Conservation (phyloP, 1,140 invertebrate species). For the Trachymyrmex septentrionalis region DNA sequence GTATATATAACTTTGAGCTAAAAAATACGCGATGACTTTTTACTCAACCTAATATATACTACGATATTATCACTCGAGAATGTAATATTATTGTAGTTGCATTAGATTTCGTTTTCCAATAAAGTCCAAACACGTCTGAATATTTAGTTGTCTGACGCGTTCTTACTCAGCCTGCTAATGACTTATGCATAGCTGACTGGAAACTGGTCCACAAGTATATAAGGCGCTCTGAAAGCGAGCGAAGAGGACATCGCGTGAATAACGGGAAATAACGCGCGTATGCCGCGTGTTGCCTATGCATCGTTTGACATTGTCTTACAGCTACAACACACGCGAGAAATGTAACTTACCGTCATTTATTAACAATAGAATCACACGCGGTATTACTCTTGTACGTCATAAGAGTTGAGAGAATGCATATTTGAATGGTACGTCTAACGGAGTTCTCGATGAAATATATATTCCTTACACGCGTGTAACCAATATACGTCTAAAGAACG, state of each 20-base stretch:
- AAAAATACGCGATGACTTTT: too few species aligned
- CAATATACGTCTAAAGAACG: neutral
- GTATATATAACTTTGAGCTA: too few species aligned
- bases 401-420: neutral
- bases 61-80: neutral
- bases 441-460: constrained; percentile 21
- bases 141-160: neutral
- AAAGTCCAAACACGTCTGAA: neutral
- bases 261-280: constrained; percentile 52
- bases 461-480: neutral
- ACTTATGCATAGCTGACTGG: constrained; percentile 1
- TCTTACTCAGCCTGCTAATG: constrained; percentile 3
- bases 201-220: constrained; percentile 60
- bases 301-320: constrained; percentile 67
- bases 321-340: constrained; percentile 43
- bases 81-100: neutral
- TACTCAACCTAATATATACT: too few species aligned
- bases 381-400: constrained; percentile 15
- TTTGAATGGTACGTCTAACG: constrained; percentile 18
- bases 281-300: constrained; percentile 57
- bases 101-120: neutral
- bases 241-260: constrained; percentile 23
- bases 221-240: neutral
- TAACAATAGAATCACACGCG: constrained; percentile 42
- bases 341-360: constrained; percentile 11